These are phyloP conservation scores for Remorina albescens DNA, from an alignment of 2,797 vertebrate genomes.

Conservation along the genomic window DNA sequence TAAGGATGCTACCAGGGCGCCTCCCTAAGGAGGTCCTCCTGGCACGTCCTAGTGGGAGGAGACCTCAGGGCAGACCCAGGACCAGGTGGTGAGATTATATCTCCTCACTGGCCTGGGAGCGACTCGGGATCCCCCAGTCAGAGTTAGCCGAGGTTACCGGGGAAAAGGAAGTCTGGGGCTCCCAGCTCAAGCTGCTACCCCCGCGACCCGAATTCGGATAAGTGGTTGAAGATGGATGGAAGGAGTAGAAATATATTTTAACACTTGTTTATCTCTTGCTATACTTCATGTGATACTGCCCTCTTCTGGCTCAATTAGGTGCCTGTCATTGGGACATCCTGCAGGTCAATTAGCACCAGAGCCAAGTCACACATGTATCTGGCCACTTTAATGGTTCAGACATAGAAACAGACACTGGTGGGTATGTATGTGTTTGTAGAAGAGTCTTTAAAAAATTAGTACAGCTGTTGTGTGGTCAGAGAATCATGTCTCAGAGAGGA, in stretches of 20 bases:
- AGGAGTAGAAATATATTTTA: background rate
- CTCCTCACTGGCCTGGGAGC: too few relatives aligned
- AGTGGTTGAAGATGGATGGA: too few relatives aligned
- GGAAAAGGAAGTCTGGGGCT: too few relatives aligned
- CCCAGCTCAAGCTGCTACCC: too few relatives aligned
- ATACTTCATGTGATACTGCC: constrained; percentile 16
- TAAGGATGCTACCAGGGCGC: too few relatives aligned
- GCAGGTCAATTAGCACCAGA: constrained; percentile 20
- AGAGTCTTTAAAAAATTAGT: constrained; percentile 77
- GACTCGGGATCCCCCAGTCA: too few relatives aligned
- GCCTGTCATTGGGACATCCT: background rate
- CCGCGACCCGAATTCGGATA: too few relatives aligned
- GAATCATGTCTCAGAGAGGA: constrained; percentile 57
- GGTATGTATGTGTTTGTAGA: constrained; percentile 15
- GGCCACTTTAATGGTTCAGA: constrained; percentile 52
- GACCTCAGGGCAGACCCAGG: too few relatives aligned
- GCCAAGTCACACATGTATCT: constrained; percentile 15
- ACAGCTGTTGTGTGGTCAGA: constrained; percentile 69
- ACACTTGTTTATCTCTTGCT: background rate
- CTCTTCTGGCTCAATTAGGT: constrained; percentile 30
- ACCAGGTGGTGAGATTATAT: too few relatives aligned
- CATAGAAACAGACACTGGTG: constrained; percentile 46
- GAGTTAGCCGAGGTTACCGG: too few relatives aligned
- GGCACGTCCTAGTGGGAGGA: too few relatives aligned
- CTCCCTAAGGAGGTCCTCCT: too few relatives aligned